Evolutionary conservation across 1,140 invertebrate species (phyloP).

Genomic region (Charaxes varanes): DNA sequence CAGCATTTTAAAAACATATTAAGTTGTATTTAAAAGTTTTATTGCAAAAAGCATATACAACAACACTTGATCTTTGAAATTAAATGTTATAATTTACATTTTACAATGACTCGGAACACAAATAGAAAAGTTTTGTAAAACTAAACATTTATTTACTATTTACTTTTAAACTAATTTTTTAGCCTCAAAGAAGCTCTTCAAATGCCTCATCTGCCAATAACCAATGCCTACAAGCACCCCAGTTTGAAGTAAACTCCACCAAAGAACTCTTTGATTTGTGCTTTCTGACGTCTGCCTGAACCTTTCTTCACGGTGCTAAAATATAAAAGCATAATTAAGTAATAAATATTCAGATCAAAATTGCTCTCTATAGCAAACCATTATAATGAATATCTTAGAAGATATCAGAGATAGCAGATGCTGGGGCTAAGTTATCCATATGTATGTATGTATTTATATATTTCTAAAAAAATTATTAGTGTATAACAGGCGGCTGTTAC

Average conservation of each 20-base stretch:
- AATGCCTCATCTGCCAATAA: conserved; percentile 98
- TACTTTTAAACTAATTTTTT: conserved; percentile 95
- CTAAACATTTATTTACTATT: conserved; percentile 8
- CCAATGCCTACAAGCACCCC: conserved; percentile 93
- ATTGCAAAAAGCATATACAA: conserved; percentile 20
- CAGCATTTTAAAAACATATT: conserved; percentile 2
- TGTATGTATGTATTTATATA: too few species aligned
- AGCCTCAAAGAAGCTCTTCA: conserved; percentile 99
- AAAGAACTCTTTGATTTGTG: conserved; percentile 96
- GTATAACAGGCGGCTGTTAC: too few species aligned
- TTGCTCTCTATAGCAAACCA: too few species aligned
- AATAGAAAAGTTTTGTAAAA: conserved; percentile 24
- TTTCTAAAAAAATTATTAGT: too few species aligned
- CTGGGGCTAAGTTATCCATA: too few species aligned
- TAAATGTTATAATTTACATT: conserved; percentile 10
- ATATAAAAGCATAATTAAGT: conserved; percentile 39
- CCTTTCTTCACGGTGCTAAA: conserved; percentile 96
- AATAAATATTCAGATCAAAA: too few species aligned
- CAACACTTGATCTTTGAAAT: conserved; percentile 9
- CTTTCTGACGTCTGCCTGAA: conserved; percentile 98
- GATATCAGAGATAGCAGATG: too few species aligned
- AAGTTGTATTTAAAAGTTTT: conserved; percentile 9
- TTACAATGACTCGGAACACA: conserved; percentile 11
- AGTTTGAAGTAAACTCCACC: conserved; percentile 98
- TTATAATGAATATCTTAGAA: too few species aligned